Conservation (phyloP, 2,888 invertebrate genomes). For the Uloborus plumipes region DNA sequence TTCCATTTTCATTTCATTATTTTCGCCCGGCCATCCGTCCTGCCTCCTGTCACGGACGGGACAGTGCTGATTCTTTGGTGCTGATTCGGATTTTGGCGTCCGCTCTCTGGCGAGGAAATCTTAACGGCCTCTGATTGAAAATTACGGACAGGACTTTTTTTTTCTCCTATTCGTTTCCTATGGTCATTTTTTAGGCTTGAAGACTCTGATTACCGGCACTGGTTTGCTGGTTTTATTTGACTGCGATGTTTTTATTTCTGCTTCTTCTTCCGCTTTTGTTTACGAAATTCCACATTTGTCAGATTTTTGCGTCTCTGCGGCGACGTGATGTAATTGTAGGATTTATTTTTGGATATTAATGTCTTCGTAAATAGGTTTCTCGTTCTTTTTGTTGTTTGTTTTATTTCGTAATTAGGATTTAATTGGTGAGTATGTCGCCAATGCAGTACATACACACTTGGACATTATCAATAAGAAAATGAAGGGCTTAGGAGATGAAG, state of each 20-base stretch:
- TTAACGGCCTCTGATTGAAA: conserved; percentile 53
- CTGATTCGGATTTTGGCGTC: conserved; percentile 23
- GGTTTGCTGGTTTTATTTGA: neutral
- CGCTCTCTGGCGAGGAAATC: conserved; percentile 30
- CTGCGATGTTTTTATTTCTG: neutral
- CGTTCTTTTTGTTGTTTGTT: neutral
- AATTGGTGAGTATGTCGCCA: neutral
- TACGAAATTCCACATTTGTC: too few relatives aligned
- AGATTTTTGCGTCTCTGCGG: too few relatives aligned
- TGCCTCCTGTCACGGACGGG: conserved; percentile 1
- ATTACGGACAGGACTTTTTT: conserved; percentile 54
- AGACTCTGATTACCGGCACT: conserved; percentile 31
- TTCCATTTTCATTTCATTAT: conserved; percentile 2
- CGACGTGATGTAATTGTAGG: too few relatives aligned
- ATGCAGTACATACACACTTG: neutral
- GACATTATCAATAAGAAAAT: too few relatives aligned
- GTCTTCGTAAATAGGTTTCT: too few relatives aligned
- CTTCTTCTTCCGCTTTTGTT: too few relatives aligned
- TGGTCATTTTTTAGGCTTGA: conserved; percentile 38
- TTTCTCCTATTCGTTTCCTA: neutral
- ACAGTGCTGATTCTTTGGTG: conserved; percentile 24
- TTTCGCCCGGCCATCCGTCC: conserved; percentile 15
- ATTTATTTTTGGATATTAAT: too few relatives aligned
- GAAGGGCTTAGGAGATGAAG: too few relatives aligned
- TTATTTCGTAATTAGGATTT: neutral